Evolutionary conservation across 2,797 vertebrate genomes (phyloP).

Genomic region (Remorina albescens): DNA sequence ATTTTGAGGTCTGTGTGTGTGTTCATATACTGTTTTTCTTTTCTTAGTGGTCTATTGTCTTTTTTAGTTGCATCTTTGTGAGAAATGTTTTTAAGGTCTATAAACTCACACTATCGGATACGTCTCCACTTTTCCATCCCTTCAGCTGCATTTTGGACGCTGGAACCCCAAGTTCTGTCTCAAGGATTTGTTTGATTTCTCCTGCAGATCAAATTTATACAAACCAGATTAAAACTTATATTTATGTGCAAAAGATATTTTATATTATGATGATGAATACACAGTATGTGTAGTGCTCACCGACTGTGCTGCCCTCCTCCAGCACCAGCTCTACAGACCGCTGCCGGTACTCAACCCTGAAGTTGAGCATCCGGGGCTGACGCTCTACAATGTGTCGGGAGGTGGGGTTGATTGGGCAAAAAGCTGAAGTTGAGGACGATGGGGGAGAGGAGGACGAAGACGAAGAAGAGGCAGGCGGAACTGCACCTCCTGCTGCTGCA

Average conservation of each 20-base stretch:
- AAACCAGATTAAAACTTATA: constrained; percentile 3
- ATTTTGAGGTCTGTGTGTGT: neutral
- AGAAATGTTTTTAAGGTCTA: neutral
- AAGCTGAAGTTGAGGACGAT: constrained; percentile 89
- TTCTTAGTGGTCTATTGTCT: neutral
- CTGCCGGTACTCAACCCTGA: constrained; percentile 97
- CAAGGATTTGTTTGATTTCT: constrained; percentile 96
- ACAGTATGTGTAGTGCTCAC: constrained; percentile 82
- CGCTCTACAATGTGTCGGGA: constrained; percentile 95
- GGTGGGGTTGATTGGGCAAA: constrained; percentile 91
- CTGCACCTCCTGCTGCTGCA: constrained; percentile 73
- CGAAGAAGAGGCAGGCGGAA: constrained; percentile 82
- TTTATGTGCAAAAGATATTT: constrained; percentile 39
- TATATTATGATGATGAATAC: neutral
- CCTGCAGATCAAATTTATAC: constrained; percentile 82
- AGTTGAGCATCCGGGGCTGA: constrained; percentile 96
- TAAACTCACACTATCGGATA: constrained; percentile 95
- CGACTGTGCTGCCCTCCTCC: constrained; percentile 96
- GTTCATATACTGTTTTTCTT: neutral
- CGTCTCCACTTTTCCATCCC: constrained; percentile 97
- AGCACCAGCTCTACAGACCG: constrained; percentile 94
- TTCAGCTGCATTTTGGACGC: constrained; percentile 98
- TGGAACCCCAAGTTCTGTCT: constrained; percentile 95
- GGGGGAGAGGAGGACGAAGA: constrained; percentile 87
- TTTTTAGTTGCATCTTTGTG: neutral